Evolutionary conservation across 1,140 invertebrate genomes (phyloP).

Genomic region (Mercenaria mercenaria): DNA sequence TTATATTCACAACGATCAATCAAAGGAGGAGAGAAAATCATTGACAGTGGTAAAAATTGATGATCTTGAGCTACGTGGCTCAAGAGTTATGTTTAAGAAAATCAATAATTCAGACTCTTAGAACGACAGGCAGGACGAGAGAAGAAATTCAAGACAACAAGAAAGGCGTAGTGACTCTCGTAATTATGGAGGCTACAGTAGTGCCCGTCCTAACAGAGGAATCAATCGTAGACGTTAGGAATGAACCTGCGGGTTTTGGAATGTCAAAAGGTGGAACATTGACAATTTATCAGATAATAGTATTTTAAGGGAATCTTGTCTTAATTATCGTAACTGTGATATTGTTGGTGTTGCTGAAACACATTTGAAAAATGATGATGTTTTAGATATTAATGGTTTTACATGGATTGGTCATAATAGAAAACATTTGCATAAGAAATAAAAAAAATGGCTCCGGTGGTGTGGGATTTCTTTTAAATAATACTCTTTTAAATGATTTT

Average conservation of each 20-base stretch:
- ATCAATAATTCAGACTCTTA: not conserved
- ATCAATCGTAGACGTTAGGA: not conserved
- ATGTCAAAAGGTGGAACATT: not conserved
- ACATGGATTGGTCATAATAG: slow-evolving; percentile 56
- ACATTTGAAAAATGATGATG: slow-evolving; percentile 33
- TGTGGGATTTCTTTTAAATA: slow-evolving; percentile 42
- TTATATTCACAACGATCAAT: not conserved
- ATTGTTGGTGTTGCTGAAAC: slow-evolving; percentile 61
- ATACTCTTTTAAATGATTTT: slow-evolving; percentile 22
- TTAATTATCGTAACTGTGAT: slow-evolving; percentile 27
- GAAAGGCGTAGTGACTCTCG: not conserved
- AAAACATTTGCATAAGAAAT: slow-evolving; percentile 33
- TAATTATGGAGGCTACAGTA: not conserved
- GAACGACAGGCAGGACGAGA: not conserved
- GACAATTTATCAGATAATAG: slow-evolving; percentile 20
- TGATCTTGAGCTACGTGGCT: not conserved
- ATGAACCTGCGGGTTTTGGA: slow-evolving; percentile 33
- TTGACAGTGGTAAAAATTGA: not conserved
- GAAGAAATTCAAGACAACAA: not conserved
- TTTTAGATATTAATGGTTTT: slow-evolving; percentile 34
- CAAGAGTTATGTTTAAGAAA: not conserved
- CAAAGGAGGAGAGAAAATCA: not conserved
- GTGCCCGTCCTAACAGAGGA: not conserved
- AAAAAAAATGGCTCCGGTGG: slow-evolving; percentile 50
- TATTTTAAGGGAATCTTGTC: slow-evolving; percentile 13